phyloP scores from a whole-genome alignment of 2,113 vertebrate genomes.

The Notiomystis cincta region DNA sequence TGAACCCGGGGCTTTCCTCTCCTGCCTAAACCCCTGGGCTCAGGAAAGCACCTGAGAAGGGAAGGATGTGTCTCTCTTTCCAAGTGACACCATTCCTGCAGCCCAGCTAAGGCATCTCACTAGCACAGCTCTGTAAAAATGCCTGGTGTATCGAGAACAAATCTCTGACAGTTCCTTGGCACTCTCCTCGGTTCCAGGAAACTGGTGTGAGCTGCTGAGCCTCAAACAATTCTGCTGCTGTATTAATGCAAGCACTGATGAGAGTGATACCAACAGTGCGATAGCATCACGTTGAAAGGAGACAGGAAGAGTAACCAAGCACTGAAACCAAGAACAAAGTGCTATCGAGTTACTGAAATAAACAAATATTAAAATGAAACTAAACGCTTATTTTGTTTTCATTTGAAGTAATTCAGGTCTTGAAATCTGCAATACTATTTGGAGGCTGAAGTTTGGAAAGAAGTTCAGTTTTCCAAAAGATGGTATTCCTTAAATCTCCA shows the following conservation, averaged over 20 bases:
- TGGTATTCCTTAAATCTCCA: neutral
- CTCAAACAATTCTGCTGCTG: neutral
- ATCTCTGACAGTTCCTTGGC: neutral
- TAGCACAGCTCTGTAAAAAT: neutral
- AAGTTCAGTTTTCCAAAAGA: neutral
- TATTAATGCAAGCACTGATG: neutral
- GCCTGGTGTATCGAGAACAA: neutral
- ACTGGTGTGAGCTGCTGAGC: neutral
- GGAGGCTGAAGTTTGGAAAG: neutral
- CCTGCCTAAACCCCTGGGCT: neutral
- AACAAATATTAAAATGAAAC: neutral
- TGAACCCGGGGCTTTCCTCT: neutral
- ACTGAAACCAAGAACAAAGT: neutral
- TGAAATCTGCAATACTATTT: neutral
- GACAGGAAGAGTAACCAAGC: neutral
- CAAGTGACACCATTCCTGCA: neutral
- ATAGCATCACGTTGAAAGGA: neutral
- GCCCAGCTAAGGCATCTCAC: neutral
- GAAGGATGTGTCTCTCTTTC: neutral
- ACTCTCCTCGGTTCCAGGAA: neutral
- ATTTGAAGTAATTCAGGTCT: neutral
- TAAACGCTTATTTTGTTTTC: neutral
- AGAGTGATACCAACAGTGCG: neutral
- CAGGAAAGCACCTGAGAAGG: neutral
- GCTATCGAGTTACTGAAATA: neutral